Evolutionary conservation across 2,797 vertebrate species (phyloP).

Genomic region (Myotis myotis): DNA sequence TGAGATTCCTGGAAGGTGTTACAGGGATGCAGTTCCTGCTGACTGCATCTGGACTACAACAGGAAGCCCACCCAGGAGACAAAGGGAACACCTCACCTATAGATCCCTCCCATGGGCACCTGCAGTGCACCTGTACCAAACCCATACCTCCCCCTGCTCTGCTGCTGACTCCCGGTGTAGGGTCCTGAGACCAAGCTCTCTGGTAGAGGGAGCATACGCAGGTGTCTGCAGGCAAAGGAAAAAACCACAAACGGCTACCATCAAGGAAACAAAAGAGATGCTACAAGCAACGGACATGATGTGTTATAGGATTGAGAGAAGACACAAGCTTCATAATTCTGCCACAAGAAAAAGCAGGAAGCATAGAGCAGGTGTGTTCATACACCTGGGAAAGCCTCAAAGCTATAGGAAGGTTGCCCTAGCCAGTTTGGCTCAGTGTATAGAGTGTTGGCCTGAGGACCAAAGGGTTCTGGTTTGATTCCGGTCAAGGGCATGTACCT

Average conservation of each 20-base stretch:
- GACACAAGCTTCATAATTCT: neutral
- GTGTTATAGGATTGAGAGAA: neutral
- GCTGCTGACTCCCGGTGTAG: neutral
- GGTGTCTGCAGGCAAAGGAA: neutral
- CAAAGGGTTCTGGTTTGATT: too few relatives aligned
- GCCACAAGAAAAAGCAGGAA: neutral
- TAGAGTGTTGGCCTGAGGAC: too few relatives aligned
- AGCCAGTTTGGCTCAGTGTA: too few relatives aligned
- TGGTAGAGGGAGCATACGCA: neutral
- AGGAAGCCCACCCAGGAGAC: neutral
- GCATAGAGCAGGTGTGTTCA: neutral
- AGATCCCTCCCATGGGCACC: neutral
- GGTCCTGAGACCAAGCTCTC: neutral
- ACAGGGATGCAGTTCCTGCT: neutral
- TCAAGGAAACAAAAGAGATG: neutral
- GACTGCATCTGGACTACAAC: neutral
- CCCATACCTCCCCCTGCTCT: neutral
- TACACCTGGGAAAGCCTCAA: neutral
- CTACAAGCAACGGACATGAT: neutral
- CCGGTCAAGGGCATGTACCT: too few relatives aligned
- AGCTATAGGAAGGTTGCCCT: neutral
- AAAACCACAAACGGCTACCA: neutral
- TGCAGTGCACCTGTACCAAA: neutral
- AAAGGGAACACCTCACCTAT: neutral
- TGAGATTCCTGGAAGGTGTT: neutral